Base-by-base conservation (phyloP, 2,797 vertebrate species). In the Champsocephalus esox region DNA sequence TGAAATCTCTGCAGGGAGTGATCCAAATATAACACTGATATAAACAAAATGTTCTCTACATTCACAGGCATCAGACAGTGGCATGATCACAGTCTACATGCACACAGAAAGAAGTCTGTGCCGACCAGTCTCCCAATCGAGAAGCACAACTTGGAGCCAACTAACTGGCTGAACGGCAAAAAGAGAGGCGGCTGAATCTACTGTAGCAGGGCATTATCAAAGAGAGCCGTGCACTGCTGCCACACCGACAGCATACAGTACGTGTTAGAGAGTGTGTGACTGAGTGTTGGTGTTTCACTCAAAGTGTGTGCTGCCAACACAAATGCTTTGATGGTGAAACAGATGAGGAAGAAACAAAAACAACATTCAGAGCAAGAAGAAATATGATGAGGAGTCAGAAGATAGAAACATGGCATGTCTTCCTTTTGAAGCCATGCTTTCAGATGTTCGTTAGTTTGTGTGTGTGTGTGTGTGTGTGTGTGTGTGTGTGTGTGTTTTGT, bases 71-170 rank as follows among this genome's bases (percentile, higher is more conserved):
- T 43, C 3, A 54, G 50, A 64, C 66, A 41, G 66, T 13, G 24
- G 56, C 62, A 45, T 44, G 38, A 58, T 75, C 72, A 70, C 70
- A 78, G 81, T 77, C 73, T 73, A 59, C 66, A 63, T 73, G 56
- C 50, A 56, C 48, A 76, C 63, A 84, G 67, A 81, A 70, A 68
- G 77, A 64, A 43, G 70, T 73, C 82, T 81, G 74, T 87, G 68
- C 73, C 7, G 57, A 75, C 71, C 54, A n/a, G 44, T 63, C 77
- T 81, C 61, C 58, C 66, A 82, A 80, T 75, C 21, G 32, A 73
- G 64, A 75, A 67, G 76, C 75, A 49, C 87, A 92, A 88, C 79
- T 77, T 83, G 72, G 81, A 90, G 84, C 82, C 86, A 89, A 90
- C 70, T 73, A 43, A 82, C 73, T 78, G 82, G 84, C 84, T 65